Conservation (phyloP, 2,888 invertebrate genomes). For the Melipona beecheii region DNA sequence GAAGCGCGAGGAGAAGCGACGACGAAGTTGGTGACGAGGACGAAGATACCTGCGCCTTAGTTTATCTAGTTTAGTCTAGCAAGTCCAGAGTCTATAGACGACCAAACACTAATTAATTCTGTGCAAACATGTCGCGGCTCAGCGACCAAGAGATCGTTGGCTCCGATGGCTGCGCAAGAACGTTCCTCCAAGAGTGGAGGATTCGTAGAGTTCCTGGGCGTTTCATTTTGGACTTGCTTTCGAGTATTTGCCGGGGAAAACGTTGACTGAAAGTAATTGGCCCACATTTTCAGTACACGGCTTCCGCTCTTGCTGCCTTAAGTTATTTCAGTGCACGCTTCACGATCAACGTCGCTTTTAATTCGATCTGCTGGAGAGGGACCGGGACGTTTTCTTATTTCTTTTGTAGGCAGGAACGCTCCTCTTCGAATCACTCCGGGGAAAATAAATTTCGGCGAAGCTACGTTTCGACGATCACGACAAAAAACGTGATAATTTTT, state of each 20-base stretch:
- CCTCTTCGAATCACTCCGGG: slow-evolving; percentile 2
- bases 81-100: slow-evolving; percentile 75
- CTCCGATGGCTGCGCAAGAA: slow-evolving; percentile 60
- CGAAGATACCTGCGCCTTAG: slow-evolving; percentile 52
- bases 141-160: slow-evolving; percentile 57
- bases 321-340: slow-evolving; percentile 48
- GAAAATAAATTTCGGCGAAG: neutral
- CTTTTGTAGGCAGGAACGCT: neutral
- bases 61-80: slow-evolving; percentile 76
- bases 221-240: slow-evolving; percentile 51
- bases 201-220: slow-evolving; percentile 35
- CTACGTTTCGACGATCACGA: neutral
- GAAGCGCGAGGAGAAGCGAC: slow-evolving; percentile 19
- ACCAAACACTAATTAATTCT: slow-evolving; percentile 81
- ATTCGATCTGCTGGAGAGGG: slow-evolving; percentile 18
- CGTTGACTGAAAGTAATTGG: slow-evolving; percentile 59
- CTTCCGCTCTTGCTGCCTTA: slow-evolving; percentile 28
- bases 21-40: slow-evolving; percentile 41
- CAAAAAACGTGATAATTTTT: neutral
- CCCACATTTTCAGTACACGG: slow-evolving; percentile 46
- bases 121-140: slow-evolving; percentile 75
- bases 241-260: slow-evolving; percentile 48
- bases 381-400: neutral
- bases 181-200: slow-evolving; percentile 46
- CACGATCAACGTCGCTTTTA: slow-evolving; percentile 32